A percentile compares a stretch with the other conserved stretches of the same genome.
Evolutionary conservation across 2,888 invertebrate genomes (phyloP).

Genomic region (Leptodirus hochenwartii): DNA sequence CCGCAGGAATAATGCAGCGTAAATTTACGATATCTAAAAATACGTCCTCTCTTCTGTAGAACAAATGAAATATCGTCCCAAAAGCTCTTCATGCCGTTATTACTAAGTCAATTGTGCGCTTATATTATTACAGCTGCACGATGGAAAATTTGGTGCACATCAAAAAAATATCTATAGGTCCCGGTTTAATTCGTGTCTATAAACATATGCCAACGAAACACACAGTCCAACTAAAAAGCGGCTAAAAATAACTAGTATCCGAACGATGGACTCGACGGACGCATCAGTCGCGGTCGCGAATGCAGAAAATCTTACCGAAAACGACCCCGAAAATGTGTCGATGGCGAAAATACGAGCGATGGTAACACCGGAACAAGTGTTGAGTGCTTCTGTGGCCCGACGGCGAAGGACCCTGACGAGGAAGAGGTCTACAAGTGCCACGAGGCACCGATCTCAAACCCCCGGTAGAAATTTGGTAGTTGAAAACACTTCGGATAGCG

Average conservation of each 20-base stretch:
- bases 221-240: constrained; percentile 3
- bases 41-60: too few species aligned
- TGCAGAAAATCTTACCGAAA: constrained; percentile 15
- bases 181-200: background rate
- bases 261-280: constrained; percentile 22
- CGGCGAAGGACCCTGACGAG: constrained; percentile 42
- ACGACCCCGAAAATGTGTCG: constrained; percentile 19
- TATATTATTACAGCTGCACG: too few species aligned
- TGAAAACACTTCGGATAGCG: constrained; percentile 23
- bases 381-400: constrained; percentile 34
- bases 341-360: constrained; percentile 19
- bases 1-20: too few species aligned
- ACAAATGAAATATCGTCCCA: too few species aligned
- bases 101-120: too few species aligned
- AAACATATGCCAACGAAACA: constrained; percentile 7
- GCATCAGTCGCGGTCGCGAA: constrained; percentile 14
- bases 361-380: constrained; percentile 28
- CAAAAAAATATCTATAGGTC: background rate
- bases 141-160: too few species aligned
- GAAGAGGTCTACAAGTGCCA: constrained; percentile 31
- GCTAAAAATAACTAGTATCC: constrained; percentile 23
- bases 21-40: too few species aligned
- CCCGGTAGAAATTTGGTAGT: constrained; percentile 31
- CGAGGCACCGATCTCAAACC: constrained; percentile 40
- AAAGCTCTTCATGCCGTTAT: too few species aligned